Conservation (phyloP, 2,113 vertebrate genomes). For the Siniperca knerii region DNA sequence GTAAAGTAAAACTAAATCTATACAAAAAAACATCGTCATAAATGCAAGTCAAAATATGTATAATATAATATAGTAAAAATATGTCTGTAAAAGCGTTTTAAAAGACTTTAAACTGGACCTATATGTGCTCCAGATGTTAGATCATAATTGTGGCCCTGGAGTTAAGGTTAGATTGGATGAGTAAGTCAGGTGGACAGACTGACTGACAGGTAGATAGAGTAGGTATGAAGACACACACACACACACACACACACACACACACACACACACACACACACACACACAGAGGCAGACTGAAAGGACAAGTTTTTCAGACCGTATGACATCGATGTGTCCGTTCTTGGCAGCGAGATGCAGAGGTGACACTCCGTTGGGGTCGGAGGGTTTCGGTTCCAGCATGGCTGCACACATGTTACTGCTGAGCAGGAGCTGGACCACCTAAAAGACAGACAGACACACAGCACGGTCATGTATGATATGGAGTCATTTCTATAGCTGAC, state of each 20-base stretch:
- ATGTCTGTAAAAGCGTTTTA: not conserved
- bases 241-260: not conserved
- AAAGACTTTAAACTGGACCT: not conserved
- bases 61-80: no score
- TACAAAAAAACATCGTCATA: not conserved
- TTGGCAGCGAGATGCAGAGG: conserved; percentile 97
- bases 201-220: not conserved
- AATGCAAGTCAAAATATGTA: no score
- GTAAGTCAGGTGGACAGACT: not conserved
- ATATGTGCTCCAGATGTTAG: not conserved
- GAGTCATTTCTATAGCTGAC: not conserved
- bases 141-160: not conserved
- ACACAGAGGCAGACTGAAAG: conserved; percentile 1
- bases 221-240: conserved; percentile 13
- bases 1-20: not conserved
- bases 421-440: conserved; percentile 97
- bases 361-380: conserved; percentile 95
- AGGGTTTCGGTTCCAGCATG: conserved; percentile 94
- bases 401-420: conserved; percentile 98
- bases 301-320: conserved; percentile 84
- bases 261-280: conserved; percentile 11
- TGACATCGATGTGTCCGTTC: conserved; percentile 98
- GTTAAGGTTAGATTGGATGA: not conserved
- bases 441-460: conserved; percentile 31
- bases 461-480: not conserved